A percentile compares a stretch with the other conserved stretches of the same genome.
phyloP scores from a whole-genome alignment of 2,113 vertebrate genomes.

The Plestiodon gilberti region DNA sequence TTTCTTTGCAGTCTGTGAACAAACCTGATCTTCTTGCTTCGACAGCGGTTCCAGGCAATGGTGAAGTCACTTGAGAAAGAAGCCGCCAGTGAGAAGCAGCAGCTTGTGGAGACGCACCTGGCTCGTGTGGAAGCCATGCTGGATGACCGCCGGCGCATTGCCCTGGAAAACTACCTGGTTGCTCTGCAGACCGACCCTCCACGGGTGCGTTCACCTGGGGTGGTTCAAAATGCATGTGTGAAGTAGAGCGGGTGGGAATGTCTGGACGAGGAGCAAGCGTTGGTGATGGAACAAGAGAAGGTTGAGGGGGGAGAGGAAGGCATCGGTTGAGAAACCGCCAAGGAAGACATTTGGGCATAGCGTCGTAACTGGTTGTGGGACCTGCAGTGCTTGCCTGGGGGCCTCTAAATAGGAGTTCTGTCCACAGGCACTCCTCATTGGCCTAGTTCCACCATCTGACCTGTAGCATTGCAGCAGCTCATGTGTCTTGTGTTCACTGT shows the following conservation, averaged over 20 bases:
- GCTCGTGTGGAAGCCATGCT: slow-evolving; percentile 96
- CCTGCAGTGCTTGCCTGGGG: background rate
- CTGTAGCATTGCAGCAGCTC: fast-evolving
- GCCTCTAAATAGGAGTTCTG: background rate
- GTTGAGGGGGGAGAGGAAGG: background rate
- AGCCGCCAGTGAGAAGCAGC: slow-evolving; percentile 96
- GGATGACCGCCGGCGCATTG: slow-evolving; percentile 91
- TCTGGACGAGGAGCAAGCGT: background rate
- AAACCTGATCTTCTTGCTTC: background rate
- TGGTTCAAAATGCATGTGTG: fast-evolving
- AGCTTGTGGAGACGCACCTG: slow-evolving; percentile 96
- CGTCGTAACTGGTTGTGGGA: background rate
- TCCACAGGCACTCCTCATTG: background rate
- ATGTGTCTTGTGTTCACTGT: background rate
- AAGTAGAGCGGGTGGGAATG: background rate
- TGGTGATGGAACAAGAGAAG: background rate
- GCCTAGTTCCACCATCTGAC: background rate
- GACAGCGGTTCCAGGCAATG: slow-evolving; percentile 94
- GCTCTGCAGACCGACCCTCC: slow-evolving; percentile 93
- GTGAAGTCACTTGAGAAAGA: slow-evolving; percentile 97
- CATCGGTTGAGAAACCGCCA: background rate
- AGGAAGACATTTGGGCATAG: background rate
- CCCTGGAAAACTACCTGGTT: slow-evolving; percentile 95
- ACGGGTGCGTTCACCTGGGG: slow-evolving; percentile 70
- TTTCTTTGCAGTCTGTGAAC: background rate